phyloP scores from a whole-genome alignment of 1,140 invertebrate genomes.

The Callitettix versicolor region DNA sequence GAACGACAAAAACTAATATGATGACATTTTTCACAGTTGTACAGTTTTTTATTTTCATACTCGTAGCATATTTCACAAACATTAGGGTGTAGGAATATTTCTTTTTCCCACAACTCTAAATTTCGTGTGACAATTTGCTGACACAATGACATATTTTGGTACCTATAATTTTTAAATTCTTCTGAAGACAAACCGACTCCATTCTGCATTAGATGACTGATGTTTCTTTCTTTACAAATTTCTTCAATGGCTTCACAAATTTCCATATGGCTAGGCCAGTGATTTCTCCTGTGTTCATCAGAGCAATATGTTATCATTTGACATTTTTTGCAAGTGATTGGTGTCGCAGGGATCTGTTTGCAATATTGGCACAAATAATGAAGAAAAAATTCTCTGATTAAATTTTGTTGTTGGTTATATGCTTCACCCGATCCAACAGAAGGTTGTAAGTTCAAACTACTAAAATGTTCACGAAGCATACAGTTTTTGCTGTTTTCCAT shows the following conservation, averaged over 20 bases:
- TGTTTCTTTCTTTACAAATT: constrained; percentile 25
- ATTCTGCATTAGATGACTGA: constrained; percentile 8
- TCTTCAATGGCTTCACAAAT: constrained; percentile 34
- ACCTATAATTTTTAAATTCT: constrained; percentile 4
- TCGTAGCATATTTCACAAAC: constrained; percentile 46
- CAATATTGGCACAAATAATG: constrained; percentile 35
- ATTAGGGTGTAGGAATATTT: constrained; percentile 52
- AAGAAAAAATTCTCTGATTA: constrained; percentile 4
- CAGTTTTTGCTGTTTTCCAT: too few species aligned
- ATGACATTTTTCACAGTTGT: constrained; percentile 42
- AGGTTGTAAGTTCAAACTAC: too few species aligned
- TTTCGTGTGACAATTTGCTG: constrained; percentile 43
- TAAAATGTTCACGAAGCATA: too few species aligned
- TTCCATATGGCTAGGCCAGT: constrained; percentile 34
- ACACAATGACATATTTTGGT: constrained; percentile 24
- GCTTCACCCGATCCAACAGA: too few species aligned
- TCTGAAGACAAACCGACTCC: constrained; percentile 35
- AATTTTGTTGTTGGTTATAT: too few species aligned
- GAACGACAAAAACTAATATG: constrained; percentile 36
- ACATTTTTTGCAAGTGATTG: constrained; percentile 35
- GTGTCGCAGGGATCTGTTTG: constrained; percentile 22
- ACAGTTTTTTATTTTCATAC: constrained; percentile 35
- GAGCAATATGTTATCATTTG: constrained; percentile 43
- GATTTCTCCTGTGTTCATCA: constrained; percentile 34
- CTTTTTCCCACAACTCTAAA: constrained; percentile 51